Base-by-base conservation (phyloP, 2,113 vertebrate genomes). In the Spermophilus dauricus region DNA sequence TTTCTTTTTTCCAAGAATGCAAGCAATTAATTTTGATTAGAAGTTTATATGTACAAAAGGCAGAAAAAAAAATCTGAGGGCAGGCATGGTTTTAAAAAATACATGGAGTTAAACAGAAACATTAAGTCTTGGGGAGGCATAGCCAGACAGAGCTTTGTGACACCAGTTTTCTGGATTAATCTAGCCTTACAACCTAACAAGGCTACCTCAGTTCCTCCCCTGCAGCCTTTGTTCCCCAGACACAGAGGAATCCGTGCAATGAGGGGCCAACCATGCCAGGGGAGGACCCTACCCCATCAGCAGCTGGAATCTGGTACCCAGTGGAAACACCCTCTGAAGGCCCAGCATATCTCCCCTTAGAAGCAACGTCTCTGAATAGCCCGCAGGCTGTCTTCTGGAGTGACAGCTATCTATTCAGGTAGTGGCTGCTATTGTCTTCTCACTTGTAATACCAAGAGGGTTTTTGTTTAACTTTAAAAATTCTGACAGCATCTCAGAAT, bases 391-490 rank as follows among this genome's bases (percentile, higher is more conserved):
- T 96, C 92, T 67, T 93, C 93, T 85, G 17, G 96, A 98, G 97
- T 98, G 98, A 98, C 97, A 98, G 96, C 97, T 97, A 73, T 98
- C 97, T 97, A 89, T 98, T 97, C 94, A 97, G 95, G 92, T 94
- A 53, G 85, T 65, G 81, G n/a, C 81, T 98, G 97, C 92, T 98
- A 95, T 98, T 98, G 96, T 98, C 97, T 98, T 80, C 95, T 95
- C 82, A 72, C 96, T 97, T 86, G 56, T 70, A 91, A 94, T 77
- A 97, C 96, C 96, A 81, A 96, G 97, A 70, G 96, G 84, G 39
- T 97, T 98, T 98, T 97, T 97, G 97, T 97, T 96, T 98, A 96
- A 95, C 95, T 96, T 78, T 93, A 93, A 97, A 96, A 97, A 97
- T 97, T 98, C 97, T 98, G 97, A 97, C 6, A 63, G 96, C 97